Conservation (phyloP, 2,113 vertebrate genomes). For the Bettongia penicillata region DNA sequence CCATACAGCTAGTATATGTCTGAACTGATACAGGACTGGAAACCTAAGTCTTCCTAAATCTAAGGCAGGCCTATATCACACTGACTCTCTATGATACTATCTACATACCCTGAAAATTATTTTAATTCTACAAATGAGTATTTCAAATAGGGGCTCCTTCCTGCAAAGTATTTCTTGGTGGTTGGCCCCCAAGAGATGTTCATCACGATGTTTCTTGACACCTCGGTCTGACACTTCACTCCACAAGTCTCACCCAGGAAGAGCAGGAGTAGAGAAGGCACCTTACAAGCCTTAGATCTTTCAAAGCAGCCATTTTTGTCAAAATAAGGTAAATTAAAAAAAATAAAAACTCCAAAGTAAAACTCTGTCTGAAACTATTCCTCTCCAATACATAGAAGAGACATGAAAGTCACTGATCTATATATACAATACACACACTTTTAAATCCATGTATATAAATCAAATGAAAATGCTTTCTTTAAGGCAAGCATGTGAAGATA, state of each 20-base stretch:
- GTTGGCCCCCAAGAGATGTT: background rate
- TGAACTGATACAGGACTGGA: background rate
- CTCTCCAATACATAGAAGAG: slow-evolving; percentile 62
- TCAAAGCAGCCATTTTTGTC: slow-evolving; percentile 38
- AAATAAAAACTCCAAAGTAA: slow-evolving; percentile 76
- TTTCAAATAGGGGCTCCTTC: background rate
- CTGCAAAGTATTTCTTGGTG: background rate
- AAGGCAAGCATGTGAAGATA: slow-evolving; percentile 84
- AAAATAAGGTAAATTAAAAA: slow-evolving; percentile 64
- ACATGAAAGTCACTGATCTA: slow-evolving; percentile 79
- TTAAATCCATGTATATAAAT: slow-evolving; percentile 83
- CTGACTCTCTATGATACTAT: background rate
- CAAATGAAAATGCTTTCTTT: slow-evolving; percentile 84
- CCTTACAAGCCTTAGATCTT: slow-evolving; percentile 6
- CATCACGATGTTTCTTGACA: background rate
- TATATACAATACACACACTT: slow-evolving; percentile 79
- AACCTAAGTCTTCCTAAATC: background rate
- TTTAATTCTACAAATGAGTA: slow-evolving; percentile 19
- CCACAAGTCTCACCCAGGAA: background rate
- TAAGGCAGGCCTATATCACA: background rate
- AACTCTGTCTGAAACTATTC: slow-evolving; percentile 76
- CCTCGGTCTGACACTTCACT: background rate
- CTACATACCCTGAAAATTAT: background rate
- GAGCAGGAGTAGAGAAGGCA: background rate
- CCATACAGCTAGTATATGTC: background rate